A percentile compares a stretch with the other conserved stretches of the same genome.
These are phyloP conservation scores for Drosophila lutescens DNA, from an alignment of 2,888 invertebrate species.

Conservation along the genomic window DNA sequence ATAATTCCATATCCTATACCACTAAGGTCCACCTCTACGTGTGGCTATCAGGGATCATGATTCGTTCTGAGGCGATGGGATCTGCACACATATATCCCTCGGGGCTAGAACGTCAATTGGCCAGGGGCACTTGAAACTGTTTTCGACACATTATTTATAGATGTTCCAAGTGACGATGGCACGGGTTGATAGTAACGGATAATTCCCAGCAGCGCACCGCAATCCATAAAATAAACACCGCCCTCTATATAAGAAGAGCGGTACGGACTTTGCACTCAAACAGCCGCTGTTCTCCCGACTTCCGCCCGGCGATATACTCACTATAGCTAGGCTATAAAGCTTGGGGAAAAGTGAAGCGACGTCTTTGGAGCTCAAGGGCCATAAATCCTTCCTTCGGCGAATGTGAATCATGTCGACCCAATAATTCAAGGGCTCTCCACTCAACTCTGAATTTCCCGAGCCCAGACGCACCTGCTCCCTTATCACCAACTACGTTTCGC, in stretches of 20 bases:
- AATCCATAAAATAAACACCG: neutral
- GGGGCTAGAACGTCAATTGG: conserved; percentile 22
- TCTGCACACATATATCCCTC: conserved; percentile 4
- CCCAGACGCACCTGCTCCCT: conserved; percentile 10
- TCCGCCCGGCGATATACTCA: conserved; percentile 22
- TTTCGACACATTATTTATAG: conserved; percentile 40
- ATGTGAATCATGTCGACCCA: conserved; percentile 17
- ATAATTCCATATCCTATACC: neutral
- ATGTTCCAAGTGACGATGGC: conserved; percentile 30
- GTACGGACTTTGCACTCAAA: conserved; percentile 25
- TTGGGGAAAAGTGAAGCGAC: conserved; percentile 14
- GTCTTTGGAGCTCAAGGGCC: neutral
- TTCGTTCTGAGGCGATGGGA: neutral
- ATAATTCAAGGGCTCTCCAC: conserved; percentile 19
- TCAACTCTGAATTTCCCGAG: neutral
- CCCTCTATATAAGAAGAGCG: neutral
- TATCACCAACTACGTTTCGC: neutral
- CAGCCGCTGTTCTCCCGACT: conserved; percentile 13
- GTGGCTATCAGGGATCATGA: conserved; percentile 18
- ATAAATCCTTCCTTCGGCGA: conserved; percentile 4
- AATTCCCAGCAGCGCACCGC: conserved; percentile 22
- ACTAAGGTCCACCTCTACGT: neutral
- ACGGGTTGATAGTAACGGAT: conserved; percentile 33
- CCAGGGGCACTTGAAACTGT: conserved; percentile 35
- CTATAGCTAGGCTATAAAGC: neutral